Evolutionary conservation across 2,888 invertebrate genomes (phyloP).

Genomic region (Lottia gigantea): DNA sequence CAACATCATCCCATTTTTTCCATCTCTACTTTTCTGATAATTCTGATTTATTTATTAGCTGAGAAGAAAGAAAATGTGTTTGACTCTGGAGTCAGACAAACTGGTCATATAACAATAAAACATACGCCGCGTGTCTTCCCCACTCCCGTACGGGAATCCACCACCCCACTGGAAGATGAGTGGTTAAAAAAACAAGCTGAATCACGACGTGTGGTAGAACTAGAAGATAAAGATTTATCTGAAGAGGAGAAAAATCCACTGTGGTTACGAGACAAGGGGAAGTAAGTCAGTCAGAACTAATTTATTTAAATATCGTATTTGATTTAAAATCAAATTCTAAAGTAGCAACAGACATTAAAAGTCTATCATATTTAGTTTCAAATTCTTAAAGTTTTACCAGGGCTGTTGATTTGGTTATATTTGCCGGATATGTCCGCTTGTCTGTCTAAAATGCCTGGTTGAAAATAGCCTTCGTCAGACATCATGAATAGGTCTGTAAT

Average conservation of each 20-base stretch:
- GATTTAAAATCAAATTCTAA: too few species aligned
- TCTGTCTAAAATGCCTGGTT: too few species aligned
- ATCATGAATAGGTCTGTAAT: too few species aligned
- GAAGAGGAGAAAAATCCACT: constrained; percentile 84
- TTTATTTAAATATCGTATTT: neutral
- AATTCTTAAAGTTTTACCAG: too few species aligned
- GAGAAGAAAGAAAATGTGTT: constrained; percentile 53
- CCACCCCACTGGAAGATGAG: constrained; percentile 75
- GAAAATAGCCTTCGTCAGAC: too few species aligned
- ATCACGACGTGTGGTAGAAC: constrained; percentile 78
- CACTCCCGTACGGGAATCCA: constrained; percentile 78
- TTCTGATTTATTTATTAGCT: constrained; percentile 52
- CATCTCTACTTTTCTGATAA: too few species aligned
- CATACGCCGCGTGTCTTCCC: constrained; percentile 84
- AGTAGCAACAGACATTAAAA: too few species aligned
- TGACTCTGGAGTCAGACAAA: constrained; percentile 47
- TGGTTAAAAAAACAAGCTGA: constrained; percentile 84
- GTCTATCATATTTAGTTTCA: too few species aligned
- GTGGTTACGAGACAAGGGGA: constrained; percentile 85
- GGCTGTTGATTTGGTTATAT: too few species aligned
- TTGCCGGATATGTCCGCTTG: too few species aligned
- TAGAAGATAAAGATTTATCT: constrained; percentile 73
- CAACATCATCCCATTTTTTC: neutral
- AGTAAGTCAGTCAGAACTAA: constrained; percentile 69
- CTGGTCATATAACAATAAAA: constrained; percentile 74